Conservation (phyloP, 1,140 invertebrate species). For the Heliothis subflexa region DNA sequence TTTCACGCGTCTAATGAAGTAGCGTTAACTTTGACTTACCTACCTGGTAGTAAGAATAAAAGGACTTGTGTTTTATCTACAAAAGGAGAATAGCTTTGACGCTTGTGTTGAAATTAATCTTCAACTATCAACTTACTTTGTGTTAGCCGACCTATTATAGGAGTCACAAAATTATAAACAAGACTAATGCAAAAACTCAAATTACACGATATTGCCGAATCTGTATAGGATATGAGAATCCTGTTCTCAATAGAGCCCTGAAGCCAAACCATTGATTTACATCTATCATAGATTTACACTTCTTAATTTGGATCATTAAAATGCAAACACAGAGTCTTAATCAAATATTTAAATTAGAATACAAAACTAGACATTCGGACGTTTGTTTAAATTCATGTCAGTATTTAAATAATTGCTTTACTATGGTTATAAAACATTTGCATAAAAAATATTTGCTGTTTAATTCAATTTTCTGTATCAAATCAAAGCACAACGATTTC, state of each 20-base stretch:
- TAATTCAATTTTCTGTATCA: slow-evolving; percentile 19
- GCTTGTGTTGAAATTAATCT: background rate
- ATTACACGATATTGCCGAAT: background rate
- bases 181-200: background rate
- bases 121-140: background rate
- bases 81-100: background rate
- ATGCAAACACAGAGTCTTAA: slow-evolving; percentile 36
- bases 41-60: slow-evolving; percentile 11
- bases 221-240: slow-evolving; percentile 9
- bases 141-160: too few relatives aligned
- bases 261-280: background rate
- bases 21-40: slow-evolving; percentile 16
- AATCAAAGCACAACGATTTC: background rate
- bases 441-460: slow-evolving; percentile 9
- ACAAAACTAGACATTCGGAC: slow-evolving; percentile 32
- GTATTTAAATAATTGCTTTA: slow-evolving; percentile 38
- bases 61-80: background rate
- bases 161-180: background rate
- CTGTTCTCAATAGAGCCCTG: slow-evolving; percentile 1
- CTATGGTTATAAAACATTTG: slow-evolving; percentile 4
- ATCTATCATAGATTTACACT: slow-evolving; percentile 22
- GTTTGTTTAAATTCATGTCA: slow-evolving; percentile 34
- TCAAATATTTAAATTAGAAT: slow-evolving; percentile 46
- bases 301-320: slow-evolving; percentile 31
- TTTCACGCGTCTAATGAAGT: slow-evolving; percentile 41